phyloP scores from a whole-genome alignment of 2,797 vertebrate genomes.

The Saxicola maurus region DNA sequence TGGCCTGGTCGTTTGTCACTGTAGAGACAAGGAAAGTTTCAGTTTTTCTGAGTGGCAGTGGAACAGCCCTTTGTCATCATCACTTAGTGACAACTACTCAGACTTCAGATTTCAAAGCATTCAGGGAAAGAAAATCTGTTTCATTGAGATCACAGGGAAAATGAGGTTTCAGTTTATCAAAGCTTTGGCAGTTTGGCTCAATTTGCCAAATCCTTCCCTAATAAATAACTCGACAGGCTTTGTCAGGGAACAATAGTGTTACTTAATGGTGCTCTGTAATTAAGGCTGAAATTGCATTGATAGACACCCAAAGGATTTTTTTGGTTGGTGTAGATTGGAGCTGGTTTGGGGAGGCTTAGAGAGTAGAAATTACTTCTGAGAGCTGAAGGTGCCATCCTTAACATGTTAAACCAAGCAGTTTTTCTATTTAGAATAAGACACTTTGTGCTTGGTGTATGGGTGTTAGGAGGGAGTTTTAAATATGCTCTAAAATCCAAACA shows the following conservation, averaged over 20 bases:
- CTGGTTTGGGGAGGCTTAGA: not conserved
- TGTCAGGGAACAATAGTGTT: not conserved
- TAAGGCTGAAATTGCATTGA: not conserved
- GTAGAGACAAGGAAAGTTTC: not conserved
- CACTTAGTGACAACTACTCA: not conserved
- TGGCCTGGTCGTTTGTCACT: not conserved
- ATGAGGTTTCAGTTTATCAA: not conserved
- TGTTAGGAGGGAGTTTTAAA: not conserved
- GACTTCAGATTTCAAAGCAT: slow-evolving; percentile 29
- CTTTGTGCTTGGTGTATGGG: not conserved
- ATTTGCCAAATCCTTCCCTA: slow-evolving; percentile 1
- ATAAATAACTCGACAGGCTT: not conserved
- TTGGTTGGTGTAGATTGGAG: fast-evolving
- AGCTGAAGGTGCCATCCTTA: not conserved
- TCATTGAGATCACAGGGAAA: not conserved
- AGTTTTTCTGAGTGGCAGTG: not conserved
- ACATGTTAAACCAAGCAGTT: not conserved
- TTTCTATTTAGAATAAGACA: not conserved
- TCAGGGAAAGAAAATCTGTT: not conserved
- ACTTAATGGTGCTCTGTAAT: not conserved
- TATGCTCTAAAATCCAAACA: not conserved
- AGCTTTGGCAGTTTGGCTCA: not conserved
- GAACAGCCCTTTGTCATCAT: not conserved
- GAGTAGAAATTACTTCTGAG: not conserved
- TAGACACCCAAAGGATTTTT: not conserved